Conservation (phyloP, 2,113 vertebrate genomes). For the Laticauda colubrina region DNA sequence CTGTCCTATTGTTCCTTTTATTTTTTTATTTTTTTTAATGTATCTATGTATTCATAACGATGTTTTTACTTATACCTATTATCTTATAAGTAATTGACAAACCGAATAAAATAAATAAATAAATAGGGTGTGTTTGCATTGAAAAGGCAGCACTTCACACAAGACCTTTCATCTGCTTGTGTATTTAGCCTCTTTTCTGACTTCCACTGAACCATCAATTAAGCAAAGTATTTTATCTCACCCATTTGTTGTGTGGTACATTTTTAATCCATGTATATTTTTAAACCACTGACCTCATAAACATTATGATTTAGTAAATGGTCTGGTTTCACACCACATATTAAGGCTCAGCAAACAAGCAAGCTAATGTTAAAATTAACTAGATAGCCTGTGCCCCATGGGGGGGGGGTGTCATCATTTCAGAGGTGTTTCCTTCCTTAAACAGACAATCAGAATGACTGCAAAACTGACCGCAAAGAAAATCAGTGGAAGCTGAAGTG, state of each 20-base stretch:
- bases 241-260: background rate
- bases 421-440: background rate
- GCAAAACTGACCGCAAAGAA: background rate
- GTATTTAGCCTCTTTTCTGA: background rate
- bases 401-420: background rate
- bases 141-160: background rate
- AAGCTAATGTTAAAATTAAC: background rate
- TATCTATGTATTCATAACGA: too few relatives aligned
- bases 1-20: too few relatives aligned
- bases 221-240: background rate
- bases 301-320: background rate
- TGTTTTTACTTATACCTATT: too few relatives aligned
- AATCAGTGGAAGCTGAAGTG: background rate
- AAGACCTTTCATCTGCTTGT: background rate
- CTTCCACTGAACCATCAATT: background rate
- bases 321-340: background rate
- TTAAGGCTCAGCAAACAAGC: background rate
- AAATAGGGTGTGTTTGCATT: background rate
- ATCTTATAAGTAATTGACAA: too few relatives aligned
- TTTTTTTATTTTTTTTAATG: too few relatives aligned
- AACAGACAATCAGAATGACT: background rate
- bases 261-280: background rate
- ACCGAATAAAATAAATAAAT: too few relatives aligned
- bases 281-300: background rate
- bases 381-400: background rate